Percentiles rank a stretch among this genome's conserved stretches.
Conservation (phyloP, 1,140 invertebrate species). For the Eulimnadia texana region DNA sequence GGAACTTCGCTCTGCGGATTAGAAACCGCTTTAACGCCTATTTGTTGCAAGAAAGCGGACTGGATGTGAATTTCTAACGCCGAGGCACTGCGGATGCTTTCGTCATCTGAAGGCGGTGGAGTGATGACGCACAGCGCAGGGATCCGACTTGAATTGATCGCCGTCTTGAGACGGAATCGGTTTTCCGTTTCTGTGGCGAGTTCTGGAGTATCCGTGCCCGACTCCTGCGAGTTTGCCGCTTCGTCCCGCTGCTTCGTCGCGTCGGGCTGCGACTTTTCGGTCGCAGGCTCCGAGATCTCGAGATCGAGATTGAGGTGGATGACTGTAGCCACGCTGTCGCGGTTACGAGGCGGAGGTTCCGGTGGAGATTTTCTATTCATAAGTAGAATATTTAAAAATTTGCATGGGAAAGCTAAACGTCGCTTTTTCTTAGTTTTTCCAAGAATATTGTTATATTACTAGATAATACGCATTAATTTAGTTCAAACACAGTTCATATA, state of each 20-base stretch:
- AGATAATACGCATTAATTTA: too few relatives aligned
- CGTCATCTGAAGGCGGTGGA: conserved; percentile 71
- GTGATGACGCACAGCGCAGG: conserved; percentile 86
- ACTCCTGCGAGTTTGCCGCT: conserved; percentile 21
- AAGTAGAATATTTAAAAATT: background rate
- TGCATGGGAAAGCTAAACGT: too few relatives aligned
- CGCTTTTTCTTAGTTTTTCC: too few relatives aligned
- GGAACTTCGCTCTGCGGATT: too few relatives aligned
- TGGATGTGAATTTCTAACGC: conserved; percentile 18
- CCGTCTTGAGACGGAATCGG: conserved; percentile 67
- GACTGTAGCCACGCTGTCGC: background rate
- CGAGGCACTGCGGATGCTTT: conserved; percentile 24
- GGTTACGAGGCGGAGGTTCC: conserved; percentile 20
- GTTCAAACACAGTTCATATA: too few relatives aligned
- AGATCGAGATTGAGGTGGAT: background rate
- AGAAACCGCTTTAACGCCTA: too few relatives aligned
- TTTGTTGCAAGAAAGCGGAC: conserved; percentile 20
- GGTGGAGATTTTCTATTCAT: conserved; percentile 15
- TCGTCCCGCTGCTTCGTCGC: conserved; percentile 38
- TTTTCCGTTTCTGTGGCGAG: conserved; percentile 61
- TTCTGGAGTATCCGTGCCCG: conserved; percentile 40
- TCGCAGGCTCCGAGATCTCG: conserved; percentile 48
- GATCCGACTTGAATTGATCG: conserved; percentile 69
- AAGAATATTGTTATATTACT: too few relatives aligned
- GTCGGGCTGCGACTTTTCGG: conserved; percentile 26